Evolutionary conservation across 2,797 vertebrate species (phyloP).

Genomic region (Scolopax bukidnonensis): DNA sequence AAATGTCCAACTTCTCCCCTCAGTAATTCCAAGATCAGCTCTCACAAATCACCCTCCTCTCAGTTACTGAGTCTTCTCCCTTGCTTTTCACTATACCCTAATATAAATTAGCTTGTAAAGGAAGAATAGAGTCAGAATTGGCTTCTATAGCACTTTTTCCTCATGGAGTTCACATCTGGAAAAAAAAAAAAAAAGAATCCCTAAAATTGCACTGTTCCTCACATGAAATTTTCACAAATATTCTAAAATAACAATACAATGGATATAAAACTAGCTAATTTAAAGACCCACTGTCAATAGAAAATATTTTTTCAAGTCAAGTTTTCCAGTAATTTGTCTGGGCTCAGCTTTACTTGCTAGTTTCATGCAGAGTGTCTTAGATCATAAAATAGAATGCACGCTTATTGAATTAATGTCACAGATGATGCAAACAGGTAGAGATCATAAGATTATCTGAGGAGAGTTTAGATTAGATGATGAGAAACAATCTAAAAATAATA

Average conservation of each 20-base stretch:
- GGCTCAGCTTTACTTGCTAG: not conserved
- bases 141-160: not conserved
- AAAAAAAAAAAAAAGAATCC: not conserved
- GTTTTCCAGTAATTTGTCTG: not conserved
- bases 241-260: not conserved
- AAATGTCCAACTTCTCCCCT: not conserved
- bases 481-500: not conserved
- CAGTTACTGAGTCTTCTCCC: not conserved
- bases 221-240: not conserved
- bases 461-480: not conserved
- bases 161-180: not conserved
- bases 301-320: not conserved
- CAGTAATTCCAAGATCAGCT: not conserved
- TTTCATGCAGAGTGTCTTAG: not conserved
- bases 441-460: not conserved
- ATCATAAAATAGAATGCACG: not conserved
- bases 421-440: not conserved
- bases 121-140: not conserved
- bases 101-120: not conserved
- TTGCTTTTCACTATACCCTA: not conserved
- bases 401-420: not conserved
- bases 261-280: not conserved
- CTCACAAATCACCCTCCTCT: not conserved
- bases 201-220: not conserved
- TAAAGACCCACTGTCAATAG: not conserved